Conservation (phyloP, 2,113 vertebrate genomes). For the Dromaius novaehollandiae region DNA sequence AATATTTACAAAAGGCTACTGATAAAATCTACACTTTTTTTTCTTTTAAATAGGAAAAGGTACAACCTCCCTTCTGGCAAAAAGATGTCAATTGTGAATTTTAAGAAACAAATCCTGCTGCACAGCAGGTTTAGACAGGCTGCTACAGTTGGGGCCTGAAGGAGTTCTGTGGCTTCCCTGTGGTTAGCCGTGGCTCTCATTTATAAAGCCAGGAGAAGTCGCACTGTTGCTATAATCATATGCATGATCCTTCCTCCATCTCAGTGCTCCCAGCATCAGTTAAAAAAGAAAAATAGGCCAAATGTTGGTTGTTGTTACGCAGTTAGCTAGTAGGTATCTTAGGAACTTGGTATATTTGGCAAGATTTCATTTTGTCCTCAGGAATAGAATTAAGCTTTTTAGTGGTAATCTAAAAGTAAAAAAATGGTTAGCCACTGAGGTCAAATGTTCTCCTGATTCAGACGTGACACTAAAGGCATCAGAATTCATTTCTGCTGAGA, state of each 20-base stretch:
- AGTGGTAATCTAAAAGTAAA: neutral
- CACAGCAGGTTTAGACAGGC: conserved; percentile 54
- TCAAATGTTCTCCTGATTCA: neutral
- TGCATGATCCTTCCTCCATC: conserved; percentile 47
- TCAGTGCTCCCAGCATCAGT: conserved; percentile 23
- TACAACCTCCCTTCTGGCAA: conserved; percentile 8
- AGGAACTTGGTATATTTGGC: neutral
- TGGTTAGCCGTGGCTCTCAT: conserved; percentile 52
- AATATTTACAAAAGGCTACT: neutral
- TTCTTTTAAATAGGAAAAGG: neutral
- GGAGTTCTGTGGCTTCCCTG: conserved; percentile 49
- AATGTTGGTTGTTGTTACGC: neutral
- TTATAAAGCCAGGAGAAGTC: conserved; percentile 57
- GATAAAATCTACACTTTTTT: neutral
- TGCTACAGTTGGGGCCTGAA: conserved; percentile 5
- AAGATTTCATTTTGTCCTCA: neutral
- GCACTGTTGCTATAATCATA: conserved; percentile 50
- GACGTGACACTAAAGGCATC: neutral
- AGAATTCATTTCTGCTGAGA: neutral
- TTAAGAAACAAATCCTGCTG: conserved; percentile 54
- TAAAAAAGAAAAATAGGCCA: conserved; percentile 56
- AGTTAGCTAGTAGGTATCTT: neutral
- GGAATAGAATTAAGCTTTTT: neutral
- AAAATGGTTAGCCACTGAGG: neutral
- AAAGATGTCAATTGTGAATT: conserved; percentile 50